These are phyloP conservation scores for Sogatella furcifera DNA, from an alignment of 1,140 invertebrate species.

Conservation along the genomic window DNA sequence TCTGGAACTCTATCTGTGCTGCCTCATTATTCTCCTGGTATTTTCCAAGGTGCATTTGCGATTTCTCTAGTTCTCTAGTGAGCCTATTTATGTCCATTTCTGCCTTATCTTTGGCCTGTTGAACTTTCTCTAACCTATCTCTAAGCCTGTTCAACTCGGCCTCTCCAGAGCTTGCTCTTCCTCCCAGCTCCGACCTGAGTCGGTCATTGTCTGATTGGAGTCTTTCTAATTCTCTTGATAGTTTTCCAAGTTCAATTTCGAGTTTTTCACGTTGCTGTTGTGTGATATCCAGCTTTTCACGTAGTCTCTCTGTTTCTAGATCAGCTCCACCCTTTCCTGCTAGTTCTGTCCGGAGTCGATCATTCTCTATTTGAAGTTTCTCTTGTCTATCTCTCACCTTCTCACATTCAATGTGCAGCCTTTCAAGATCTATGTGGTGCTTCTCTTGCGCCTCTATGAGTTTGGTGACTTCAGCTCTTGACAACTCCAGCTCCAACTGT, in stretches of 20 bases:
- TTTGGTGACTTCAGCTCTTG: slow-evolving; percentile 65
- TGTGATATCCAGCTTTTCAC: slow-evolving; percentile 78
- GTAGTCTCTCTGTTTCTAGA: slow-evolving; percentile 69
- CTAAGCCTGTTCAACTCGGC: slow-evolving; percentile 72
- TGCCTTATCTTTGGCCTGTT: slow-evolving; percentile 59
- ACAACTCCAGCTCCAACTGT: slow-evolving; percentile 65
- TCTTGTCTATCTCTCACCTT: slow-evolving; percentile 75
- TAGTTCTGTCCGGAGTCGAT: slow-evolving; percentile 55
- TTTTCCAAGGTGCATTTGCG: slow-evolving; percentile 66
- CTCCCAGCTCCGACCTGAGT: slow-evolving; percentile 33
- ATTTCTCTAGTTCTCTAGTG: slow-evolving; percentile 77
- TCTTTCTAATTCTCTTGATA: slow-evolving; percentile 67
- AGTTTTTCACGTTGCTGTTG: slow-evolving; percentile 66
- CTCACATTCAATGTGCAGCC: slow-evolving; percentile 72
- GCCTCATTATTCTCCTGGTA: slow-evolving; percentile 68
- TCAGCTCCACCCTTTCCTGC: slow-evolving; percentile 34
- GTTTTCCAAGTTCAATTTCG: slow-evolving; percentile 70
- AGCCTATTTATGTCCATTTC: slow-evolving; percentile 74
- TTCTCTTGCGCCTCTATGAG: slow-evolving; percentile 58
- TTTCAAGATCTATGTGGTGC: slow-evolving; percentile 61
- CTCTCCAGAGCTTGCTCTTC: slow-evolving; percentile 36
- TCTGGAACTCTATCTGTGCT: slow-evolving; percentile 69
- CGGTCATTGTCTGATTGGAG: slow-evolving; percentile 33
- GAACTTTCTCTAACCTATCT: slow-evolving; percentile 76
- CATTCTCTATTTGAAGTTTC: slow-evolving; percentile 65